Conservation (phyloP, 2,888 invertebrate genomes). For the Drepanosiphum platanoidis region DNA sequence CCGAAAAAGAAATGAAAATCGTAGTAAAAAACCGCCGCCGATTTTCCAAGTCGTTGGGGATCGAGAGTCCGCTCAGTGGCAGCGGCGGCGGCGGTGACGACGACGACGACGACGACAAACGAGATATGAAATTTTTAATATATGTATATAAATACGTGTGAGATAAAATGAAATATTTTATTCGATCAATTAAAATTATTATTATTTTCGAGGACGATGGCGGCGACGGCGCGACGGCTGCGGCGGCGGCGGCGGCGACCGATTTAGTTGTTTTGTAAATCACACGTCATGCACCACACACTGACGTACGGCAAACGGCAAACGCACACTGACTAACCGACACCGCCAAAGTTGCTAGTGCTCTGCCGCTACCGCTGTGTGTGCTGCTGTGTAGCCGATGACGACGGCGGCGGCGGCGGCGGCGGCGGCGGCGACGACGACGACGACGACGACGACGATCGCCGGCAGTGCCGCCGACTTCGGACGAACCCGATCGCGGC, state of each 20-base stretch:
- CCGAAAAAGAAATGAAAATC: neutral
- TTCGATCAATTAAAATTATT: too few relatives aligned
- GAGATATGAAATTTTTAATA: too few relatives aligned
- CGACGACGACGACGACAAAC: neutral
- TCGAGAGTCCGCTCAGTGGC: neutral
- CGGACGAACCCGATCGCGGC: slow-evolving; percentile 21
- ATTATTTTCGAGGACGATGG: slow-evolving; percentile 8
- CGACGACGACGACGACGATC: slow-evolving; percentile 7
- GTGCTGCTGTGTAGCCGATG: slow-evolving; percentile 16
- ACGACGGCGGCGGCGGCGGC: neutral
- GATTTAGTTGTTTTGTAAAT: neutral
- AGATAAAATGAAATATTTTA: neutral
- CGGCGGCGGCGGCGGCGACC: neutral
- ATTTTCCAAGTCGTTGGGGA: neutral
- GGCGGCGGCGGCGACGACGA: neutral
- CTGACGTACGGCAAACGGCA: slow-evolving; percentile 31
- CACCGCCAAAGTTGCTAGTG: slow-evolving; percentile 22
- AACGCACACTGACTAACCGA: slow-evolving; percentile 35
- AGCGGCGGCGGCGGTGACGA: too few relatives aligned
- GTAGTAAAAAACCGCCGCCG: neutral
- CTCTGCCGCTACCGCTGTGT: neutral
- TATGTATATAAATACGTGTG: too few relatives aligned
- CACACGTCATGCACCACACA: slow-evolving; percentile 32
- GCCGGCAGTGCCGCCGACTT: slow-evolving; percentile 3
- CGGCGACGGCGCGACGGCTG: neutral